Evolutionary conservation across 2,113 vertebrate species (phyloP).

Genomic region (Myotis brandtii): DNA sequence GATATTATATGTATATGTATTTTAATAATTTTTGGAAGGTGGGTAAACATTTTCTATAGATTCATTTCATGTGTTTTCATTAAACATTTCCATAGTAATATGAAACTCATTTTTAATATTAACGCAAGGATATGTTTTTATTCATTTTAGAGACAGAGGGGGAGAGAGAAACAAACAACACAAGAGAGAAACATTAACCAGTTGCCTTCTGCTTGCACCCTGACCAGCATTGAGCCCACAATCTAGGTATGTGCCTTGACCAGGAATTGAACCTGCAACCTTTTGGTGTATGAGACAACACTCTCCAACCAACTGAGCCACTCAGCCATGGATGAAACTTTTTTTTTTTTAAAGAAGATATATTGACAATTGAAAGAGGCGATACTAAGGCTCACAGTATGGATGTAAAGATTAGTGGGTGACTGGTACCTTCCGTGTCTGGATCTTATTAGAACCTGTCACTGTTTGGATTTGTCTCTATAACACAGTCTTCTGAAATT

Average conservation of each 20-base stretch:
- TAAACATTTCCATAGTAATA: background rate
- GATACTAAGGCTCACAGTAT: background rate
- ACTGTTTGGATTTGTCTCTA: conserved; percentile 1
- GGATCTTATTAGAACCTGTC: background rate
- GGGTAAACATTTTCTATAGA: background rate
- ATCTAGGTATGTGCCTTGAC: background rate
- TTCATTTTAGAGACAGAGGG: background rate
- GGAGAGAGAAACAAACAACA: background rate
- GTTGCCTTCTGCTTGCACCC: background rate
- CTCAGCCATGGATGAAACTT: too few species aligned
- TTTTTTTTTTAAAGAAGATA: background rate
- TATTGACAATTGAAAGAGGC: background rate
- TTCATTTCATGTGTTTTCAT: background rate
- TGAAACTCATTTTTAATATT: background rate
- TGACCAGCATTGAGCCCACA: background rate
- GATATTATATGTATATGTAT: background rate
- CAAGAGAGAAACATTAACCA: background rate
- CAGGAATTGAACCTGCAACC: too few species aligned
- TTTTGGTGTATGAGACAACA: too few species aligned
- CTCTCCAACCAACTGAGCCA: too few species aligned
- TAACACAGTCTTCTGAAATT: conserved; percentile 40
- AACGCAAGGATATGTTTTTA: background rate
- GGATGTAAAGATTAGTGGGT: conserved; percentile 16
- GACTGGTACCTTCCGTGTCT: too few species aligned
- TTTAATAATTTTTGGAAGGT: conserved; percentile 24